Evolutionary conservation across 2,888 invertebrate genomes (phyloP).

Genomic region (Dichetophora obliterata): DNA sequence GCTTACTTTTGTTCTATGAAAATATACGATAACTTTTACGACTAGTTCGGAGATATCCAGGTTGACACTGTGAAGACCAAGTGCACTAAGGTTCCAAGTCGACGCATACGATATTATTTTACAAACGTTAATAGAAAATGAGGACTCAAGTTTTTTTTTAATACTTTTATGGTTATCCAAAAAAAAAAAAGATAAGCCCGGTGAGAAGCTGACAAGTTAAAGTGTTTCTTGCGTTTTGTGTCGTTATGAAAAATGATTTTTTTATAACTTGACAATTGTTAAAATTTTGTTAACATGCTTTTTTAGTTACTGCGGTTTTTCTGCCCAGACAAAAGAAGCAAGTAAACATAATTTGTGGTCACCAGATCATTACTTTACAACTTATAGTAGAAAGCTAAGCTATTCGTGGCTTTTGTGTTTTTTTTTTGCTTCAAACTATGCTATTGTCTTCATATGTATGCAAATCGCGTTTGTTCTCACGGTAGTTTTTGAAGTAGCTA

Average conservation of each 20-base stretch:
- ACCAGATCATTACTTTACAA: background rate
- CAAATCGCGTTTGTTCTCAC: background rate
- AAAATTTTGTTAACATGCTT: background rate
- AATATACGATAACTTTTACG: slow-evolving; percentile 14
- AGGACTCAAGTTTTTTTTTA: slow-evolving; percentile 7
- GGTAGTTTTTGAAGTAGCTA: background rate
- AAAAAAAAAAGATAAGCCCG: background rate
- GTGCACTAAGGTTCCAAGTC: background rate
- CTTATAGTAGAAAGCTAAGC: background rate
- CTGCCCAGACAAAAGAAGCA: background rate
- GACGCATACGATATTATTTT: background rate
- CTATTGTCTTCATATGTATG: background rate
- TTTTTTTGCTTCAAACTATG: background rate
- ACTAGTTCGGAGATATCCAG: background rate
- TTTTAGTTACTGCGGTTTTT: background rate
- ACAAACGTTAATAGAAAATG: slow-evolving; percentile 5
- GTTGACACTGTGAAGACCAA: background rate
- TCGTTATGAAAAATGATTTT: background rate
- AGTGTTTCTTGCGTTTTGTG: background rate
- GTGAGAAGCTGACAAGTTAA: background rate
- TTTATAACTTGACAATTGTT: background rate
- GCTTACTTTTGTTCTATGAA: background rate
- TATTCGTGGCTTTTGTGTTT: background rate
- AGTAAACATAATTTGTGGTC: no score
- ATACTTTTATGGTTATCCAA: background rate